Evolutionary conservation across 2,113 vertebrate genomes (phyloP), one percentile per base, ranked within the genome.

Genomic region (Pipa parva): DNA sequence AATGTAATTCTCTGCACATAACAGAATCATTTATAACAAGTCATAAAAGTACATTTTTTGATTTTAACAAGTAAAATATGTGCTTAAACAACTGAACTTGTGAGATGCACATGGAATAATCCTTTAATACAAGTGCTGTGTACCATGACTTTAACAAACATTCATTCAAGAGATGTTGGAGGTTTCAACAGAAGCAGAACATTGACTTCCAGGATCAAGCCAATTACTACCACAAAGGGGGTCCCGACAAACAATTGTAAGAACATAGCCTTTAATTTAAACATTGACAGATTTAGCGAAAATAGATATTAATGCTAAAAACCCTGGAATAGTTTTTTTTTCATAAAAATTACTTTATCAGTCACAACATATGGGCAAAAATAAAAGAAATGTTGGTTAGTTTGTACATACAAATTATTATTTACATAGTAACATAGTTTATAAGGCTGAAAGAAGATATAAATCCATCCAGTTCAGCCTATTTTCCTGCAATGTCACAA

Each of bases 121-220:
- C 72, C 72, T 52, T 9, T 36, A 59, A 52, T 58, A 58, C n/a
- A 60, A 75, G 68, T 79, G 54, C 49, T 25, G 69, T 26, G 57
- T 57, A 64, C 66, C 60, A 8, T 25, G 71, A 65, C 26, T 31
- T 65, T 37, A 57, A 21, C 56, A 64, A 70, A 48, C 77, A 54
- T 42, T 50, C 59, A 48, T 56, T 59, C 51, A 49, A 26, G 31
- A 36, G 48, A 52, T 25, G 29, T 10, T 21, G 24, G 45, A 26
- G 29, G 51, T 33, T 73, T 71, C 63, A 50, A 75, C 73, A 75
- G 5, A 79, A 77, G 64, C 36, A 37, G 67, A 64, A 55, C 74
- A 72, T 61, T 69, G 66, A 21, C 71, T 67, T 27, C 63, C 18
- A 33, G 51, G 25, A 52, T 51, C 48, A 52, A 52, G 25, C 48